Conservation (phyloP, 2,797 vertebrate genomes). For the Cossypha heuglini region DNA sequence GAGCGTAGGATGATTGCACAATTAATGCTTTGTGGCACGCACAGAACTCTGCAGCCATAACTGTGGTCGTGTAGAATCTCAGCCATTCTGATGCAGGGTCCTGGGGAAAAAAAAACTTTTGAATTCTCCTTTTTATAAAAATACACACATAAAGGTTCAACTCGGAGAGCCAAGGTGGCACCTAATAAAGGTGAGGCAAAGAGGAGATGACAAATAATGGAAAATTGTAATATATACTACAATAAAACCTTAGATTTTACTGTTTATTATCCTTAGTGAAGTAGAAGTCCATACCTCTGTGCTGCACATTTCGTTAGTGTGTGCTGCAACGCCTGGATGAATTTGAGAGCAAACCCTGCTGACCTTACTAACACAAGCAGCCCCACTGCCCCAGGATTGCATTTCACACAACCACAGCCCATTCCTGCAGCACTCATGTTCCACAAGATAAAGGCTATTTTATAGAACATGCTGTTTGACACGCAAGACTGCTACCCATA, state of each 20-base stretch:
- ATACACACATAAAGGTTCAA: background rate
- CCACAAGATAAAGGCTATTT: slow-evolving; percentile 58
- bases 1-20: slow-evolving; percentile 52
- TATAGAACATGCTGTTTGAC: slow-evolving; percentile 17
- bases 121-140: slow-evolving; percentile 50
- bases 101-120: background rate
- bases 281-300: background rate
- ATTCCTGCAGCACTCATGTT: slow-evolving; percentile 16
- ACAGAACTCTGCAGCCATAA: slow-evolving; percentile 9
- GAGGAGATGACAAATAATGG: slow-evolving; percentile 59
- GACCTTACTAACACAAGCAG: slow-evolving; percentile 40
- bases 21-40: slow-evolving; percentile 55
- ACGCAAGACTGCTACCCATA: slow-evolving; percentile 10
- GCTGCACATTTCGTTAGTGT: slow-evolving; percentile 49
- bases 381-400: background rate
- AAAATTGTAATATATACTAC: slow-evolving; percentile 37
- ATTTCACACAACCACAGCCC: slow-evolving; percentile 34
- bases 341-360: slow-evolving; percentile 42
- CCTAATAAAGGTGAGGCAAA: slow-evolving; percentile 52
- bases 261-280: slow-evolving; percentile 62
- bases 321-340: slow-evolving; percentile 26
- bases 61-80: background rate
- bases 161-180: background rate
- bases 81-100: slow-evolving; percentile 8
- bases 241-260: slow-evolving; percentile 50